These are phyloP conservation scores for Channa striata DNA, from an alignment of 2,797 vertebrate genomes.

Conservation along the genomic window DNA sequence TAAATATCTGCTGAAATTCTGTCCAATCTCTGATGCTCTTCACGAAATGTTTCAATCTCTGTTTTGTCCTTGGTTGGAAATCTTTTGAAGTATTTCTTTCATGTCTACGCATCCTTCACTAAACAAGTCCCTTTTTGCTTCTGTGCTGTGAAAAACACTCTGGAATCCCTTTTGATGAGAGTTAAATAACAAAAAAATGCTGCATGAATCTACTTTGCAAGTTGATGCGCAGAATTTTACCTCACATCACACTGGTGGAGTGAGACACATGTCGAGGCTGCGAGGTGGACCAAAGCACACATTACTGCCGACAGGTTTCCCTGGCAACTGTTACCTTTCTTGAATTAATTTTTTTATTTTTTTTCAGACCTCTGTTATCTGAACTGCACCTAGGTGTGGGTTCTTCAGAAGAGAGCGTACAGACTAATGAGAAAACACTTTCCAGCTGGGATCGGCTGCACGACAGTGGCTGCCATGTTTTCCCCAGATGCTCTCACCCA, in stretches of 20 bases:
- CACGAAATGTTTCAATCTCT: slow-evolving; percentile 26
- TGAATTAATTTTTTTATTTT: slow-evolving; percentile 42
- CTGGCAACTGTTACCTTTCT: slow-evolving; percentile 68
- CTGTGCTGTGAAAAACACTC: background rate
- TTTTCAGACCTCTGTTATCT: slow-evolving; percentile 29
- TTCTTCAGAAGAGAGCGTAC: slow-evolving; percentile 25
- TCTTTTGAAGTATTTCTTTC: slow-evolving; percentile 61
- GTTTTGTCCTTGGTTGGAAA: slow-evolving; percentile 51
- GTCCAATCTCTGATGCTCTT: slow-evolving; percentile 38
- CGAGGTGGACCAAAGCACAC: slow-evolving; percentile 39
- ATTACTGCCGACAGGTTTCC: slow-evolving; percentile 65
- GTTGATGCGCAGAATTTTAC: background rate
- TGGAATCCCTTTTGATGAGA: slow-evolving; percentile 18
- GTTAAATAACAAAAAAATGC: slow-evolving; percentile 31
- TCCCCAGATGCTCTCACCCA: slow-evolving; percentile 43
- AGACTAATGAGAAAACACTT: slow-evolving; percentile 63
- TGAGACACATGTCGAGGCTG: slow-evolving; percentile 45
- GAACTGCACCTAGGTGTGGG: slow-evolving; percentile 44
- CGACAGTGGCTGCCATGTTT: slow-evolving; percentile 37
- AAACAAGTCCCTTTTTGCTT: slow-evolving; percentile 12
- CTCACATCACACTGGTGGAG: slow-evolving; percentile 22
- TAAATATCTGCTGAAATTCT: slow-evolving; percentile 12
- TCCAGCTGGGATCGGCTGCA: slow-evolving; percentile 54
- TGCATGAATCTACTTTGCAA: slow-evolving; percentile 1
- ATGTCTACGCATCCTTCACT: slow-evolving; percentile 39